Evolutionary conservation across 2,113 vertebrate genomes (phyloP).

Genomic region (Clarias magur): DNA sequence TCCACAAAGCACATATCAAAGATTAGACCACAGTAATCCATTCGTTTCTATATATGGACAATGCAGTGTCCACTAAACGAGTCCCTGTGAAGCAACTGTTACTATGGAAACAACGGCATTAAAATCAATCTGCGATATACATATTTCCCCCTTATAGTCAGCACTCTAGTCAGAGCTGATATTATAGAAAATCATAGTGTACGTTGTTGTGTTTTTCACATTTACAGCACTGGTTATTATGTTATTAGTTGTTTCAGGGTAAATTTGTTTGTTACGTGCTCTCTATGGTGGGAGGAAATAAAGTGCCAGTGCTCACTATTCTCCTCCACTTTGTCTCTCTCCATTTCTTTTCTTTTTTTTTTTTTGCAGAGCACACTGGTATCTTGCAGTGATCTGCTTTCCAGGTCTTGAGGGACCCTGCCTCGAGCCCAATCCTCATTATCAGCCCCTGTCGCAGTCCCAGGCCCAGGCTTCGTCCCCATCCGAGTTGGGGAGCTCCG

Average conservation of each 20-base stretch:
- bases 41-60: neutral
- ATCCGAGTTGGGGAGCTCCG: conserved; percentile 29
- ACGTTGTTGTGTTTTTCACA: neutral
- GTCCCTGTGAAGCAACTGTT: neutral
- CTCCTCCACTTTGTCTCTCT: neutral
- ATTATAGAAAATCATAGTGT: neutral
- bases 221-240: neutral
- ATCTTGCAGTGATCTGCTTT: conserved; percentile 97
- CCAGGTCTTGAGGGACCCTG: conserved; percentile 84
- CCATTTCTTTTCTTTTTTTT: neutral
- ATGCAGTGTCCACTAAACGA: neutral
- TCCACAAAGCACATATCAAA: neutral
- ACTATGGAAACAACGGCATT: neutral
- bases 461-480: neutral
- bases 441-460: conserved; percentile 56
- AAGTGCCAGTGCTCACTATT: neutral
- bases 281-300: too few relatives aligned
- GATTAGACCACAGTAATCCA: neutral
- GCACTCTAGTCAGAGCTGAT: neutral
- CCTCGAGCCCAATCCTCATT: conserved; percentile 82
- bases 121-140: neutral
- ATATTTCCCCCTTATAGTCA: neutral
- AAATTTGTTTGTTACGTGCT: neutral
- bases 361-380: conserved; percentile 90
- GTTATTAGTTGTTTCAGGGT: neutral